phyloP scores from a whole-genome alignment of 2,888 invertebrate genomes.

The Dermolepida albohirtum region DNA sequence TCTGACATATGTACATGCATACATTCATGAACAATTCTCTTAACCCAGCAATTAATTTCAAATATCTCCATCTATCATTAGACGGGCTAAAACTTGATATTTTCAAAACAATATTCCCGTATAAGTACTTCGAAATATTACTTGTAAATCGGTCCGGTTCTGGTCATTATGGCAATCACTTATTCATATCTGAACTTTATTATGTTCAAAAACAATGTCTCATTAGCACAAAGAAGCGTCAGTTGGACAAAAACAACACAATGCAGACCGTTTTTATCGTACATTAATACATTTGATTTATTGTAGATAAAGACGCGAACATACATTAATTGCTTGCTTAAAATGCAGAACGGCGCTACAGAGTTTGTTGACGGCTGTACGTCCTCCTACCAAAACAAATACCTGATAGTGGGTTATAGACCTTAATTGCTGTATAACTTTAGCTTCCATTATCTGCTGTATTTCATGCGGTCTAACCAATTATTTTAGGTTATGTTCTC shows the following conservation, averaged over 20 bases:
- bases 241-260: slow-evolving; percentile 1
- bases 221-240: slow-evolving; percentile 13
- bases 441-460: no score
- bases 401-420: slow-evolving; percentile 10
- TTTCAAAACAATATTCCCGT: no score
- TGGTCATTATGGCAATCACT: slow-evolving; percentile 1
- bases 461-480: not conserved
- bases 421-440: not conserved
- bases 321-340: slow-evolving; percentile 9
- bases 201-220: slow-evolving; percentile 13
- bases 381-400: not conserved
- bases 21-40: no score
- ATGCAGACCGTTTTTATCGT: slow-evolving; percentile 2
- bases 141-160: not conserved
- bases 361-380: not conserved
- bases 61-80: no score
- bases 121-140: no score
- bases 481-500: slow-evolving; percentile 1
- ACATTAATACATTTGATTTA: slow-evolving; percentile 5
- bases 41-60: no score
- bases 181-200: not conserved
- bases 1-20: no score
- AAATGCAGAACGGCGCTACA: slow-evolving; percentile 13
- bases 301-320: slow-evolving; percentile 1
- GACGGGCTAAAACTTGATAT: no score